phyloP scores from a whole-genome alignment of 2,888 invertebrate species.

The Coenonympha arcania region DNA sequence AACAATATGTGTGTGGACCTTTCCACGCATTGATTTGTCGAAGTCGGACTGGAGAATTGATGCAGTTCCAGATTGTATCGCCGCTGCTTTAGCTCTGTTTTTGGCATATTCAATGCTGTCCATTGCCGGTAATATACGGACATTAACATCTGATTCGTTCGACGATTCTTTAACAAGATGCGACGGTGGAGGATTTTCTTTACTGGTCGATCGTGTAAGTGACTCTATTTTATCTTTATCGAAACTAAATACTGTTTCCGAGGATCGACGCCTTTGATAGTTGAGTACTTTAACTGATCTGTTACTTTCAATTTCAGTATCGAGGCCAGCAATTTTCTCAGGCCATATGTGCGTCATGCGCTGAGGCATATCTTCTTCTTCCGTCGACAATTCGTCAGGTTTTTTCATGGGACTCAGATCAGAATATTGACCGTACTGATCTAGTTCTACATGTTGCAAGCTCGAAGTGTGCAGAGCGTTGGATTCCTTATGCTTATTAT shows the following conservation, averaged over 20 bases:
- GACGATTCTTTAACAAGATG: slow-evolving; percentile 68
- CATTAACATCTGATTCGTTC: slow-evolving; percentile 68
- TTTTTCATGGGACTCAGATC: slow-evolving; percentile 55
- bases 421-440: slow-evolving; percentile 69
- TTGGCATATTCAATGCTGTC: slow-evolving; percentile 73
- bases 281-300: slow-evolving; percentile 62
- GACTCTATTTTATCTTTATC: slow-evolving; percentile 84
- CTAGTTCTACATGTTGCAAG: slow-evolving; percentile 80
- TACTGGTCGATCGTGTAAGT: slow-evolving; percentile 73
- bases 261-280: slow-evolving; percentile 78
- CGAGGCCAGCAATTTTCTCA: slow-evolving; percentile 68
- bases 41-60: slow-evolving; percentile 77
- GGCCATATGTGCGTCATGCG: slow-evolving; percentile 73
- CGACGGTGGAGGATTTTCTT: slow-evolving; percentile 51
- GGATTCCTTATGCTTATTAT: slow-evolving; percentile 71
- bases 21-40: slow-evolving; percentile 71
- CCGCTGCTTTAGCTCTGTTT: slow-evolving; percentile 68
- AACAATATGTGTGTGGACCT: slow-evolving; percentile 56
- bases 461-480: slow-evolving; percentile 79
- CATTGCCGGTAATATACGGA: slow-evolving; percentile 68
- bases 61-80: slow-evolving; percentile 58
- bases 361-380: slow-evolving; percentile 70
- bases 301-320: slow-evolving; percentile 66
- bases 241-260: slow-evolving; percentile 83
- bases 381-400: slow-evolving; percentile 66